These are phyloP conservation scores for Hucho hucho DNA, from an alignment of 2,113 vertebrate species.

Conservation along the genomic window DNA sequence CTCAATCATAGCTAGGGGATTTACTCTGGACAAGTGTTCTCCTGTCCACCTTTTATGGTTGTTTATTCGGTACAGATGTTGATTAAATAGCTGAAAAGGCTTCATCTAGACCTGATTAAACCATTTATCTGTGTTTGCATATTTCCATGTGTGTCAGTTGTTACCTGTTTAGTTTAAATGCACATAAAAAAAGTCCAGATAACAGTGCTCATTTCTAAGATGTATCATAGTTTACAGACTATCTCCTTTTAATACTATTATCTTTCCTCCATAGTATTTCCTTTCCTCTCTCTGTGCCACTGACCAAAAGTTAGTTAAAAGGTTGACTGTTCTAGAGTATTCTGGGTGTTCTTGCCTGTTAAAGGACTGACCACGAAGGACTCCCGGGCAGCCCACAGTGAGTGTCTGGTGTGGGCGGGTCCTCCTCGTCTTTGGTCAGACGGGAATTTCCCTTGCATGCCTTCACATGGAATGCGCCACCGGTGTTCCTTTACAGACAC, in stretches of 20 bases:
- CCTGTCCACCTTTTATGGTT: constrained; percentile 10
- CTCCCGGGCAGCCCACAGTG: too few relatives aligned
- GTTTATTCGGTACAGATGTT: constrained; percentile 1
- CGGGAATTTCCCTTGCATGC: too few relatives aligned
- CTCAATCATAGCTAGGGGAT: constrained; percentile 30
- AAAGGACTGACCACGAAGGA: too few relatives aligned
- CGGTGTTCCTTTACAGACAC: too few relatives aligned
- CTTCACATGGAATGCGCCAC: too few relatives aligned
- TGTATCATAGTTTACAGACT: not conserved
- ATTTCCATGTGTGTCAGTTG: not conserved
- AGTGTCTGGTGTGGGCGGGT: too few relatives aligned
- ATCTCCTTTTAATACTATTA: not conserved
- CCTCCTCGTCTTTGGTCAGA: too few relatives aligned
- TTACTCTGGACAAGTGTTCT: constrained; percentile 31
- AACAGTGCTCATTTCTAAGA: too few relatives aligned
- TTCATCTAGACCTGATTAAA: constrained; percentile 10
- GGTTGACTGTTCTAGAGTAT: not conserved
- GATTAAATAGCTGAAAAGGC: constrained; percentile 3
- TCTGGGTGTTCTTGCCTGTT: too few relatives aligned
- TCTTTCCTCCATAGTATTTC: not conserved
- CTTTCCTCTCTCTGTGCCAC: not conserved
- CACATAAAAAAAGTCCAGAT: not conserved
- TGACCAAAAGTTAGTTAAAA: not conserved
- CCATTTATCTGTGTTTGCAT: not conserved
- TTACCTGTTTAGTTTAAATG: not conserved